Conservation (phyloP, 2,888 invertebrate genomes). For the Thymelicus sylvestris region DNA sequence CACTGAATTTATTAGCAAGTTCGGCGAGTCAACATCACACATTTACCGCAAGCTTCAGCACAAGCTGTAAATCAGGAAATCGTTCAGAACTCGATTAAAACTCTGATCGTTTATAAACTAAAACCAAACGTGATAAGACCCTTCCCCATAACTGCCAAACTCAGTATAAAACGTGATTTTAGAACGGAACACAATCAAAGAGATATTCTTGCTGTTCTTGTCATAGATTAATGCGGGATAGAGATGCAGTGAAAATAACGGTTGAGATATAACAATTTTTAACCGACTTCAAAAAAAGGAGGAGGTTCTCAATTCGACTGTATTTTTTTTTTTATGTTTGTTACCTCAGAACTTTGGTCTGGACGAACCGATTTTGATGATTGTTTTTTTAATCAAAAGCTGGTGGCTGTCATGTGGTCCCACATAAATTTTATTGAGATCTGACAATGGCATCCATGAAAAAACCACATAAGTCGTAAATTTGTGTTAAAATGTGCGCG, state of each 20-base stretch:
- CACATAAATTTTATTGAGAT: too few relatives aligned
- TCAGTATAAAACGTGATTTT: conserved; percentile 1
- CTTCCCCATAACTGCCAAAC: conserved; percentile 42
- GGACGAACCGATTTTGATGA: too few relatives aligned
- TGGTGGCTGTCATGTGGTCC: too few relatives aligned
- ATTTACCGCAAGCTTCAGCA: conserved; percentile 17
- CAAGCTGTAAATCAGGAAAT: conserved; percentile 56
- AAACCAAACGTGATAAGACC: conserved; percentile 26
- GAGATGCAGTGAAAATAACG: neutral
- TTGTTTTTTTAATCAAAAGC: too few relatives aligned
- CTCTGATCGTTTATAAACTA: conserved; percentile 62
- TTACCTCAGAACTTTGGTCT: too few relatives aligned
- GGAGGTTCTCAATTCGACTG: too few relatives aligned
- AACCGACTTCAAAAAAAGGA: too few relatives aligned
- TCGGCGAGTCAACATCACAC: conserved; percentile 9
- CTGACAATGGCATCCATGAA: too few relatives aligned
- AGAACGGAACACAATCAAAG: conserved; percentile 41
- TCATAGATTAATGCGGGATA: neutral
- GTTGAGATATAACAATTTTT: too few relatives aligned
- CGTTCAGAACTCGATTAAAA: conserved; percentile 68
- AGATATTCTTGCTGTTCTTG: conserved; percentile 15
- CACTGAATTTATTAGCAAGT: conserved; percentile 29
- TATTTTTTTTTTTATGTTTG: too few relatives aligned
- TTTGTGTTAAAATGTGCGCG: too few relatives aligned
- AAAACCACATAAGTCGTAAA: too few relatives aligned